These are phyloP conservation scores for Pachyramphus minor DNA, from an alignment of 2,113 vertebrate genomes.

Conservation along the genomic window DNA sequence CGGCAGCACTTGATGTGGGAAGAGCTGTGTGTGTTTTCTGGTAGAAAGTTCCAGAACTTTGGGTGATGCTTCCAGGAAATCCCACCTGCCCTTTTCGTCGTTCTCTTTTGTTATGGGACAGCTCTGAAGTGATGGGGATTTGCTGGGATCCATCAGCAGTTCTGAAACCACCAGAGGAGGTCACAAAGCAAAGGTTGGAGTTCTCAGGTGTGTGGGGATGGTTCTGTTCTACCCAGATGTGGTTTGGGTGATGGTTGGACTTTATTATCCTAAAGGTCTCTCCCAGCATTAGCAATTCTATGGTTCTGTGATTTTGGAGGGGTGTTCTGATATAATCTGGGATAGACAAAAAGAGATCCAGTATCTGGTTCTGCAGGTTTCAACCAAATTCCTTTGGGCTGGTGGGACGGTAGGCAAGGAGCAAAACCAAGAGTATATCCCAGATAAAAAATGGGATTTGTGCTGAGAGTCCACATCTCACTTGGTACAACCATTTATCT, in stretches of 20 bases:
- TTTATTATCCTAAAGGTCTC: background rate
- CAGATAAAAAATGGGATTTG: background rate
- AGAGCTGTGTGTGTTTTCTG: background rate
- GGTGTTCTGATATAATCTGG: background rate
- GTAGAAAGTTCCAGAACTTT: background rate
- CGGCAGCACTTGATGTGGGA: background rate
- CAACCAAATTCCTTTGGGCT: rapidly evolving
- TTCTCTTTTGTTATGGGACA: background rate
- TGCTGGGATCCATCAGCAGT: background rate
- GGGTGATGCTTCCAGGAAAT: background rate
- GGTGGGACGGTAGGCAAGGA: background rate
- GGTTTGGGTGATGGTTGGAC: background rate
- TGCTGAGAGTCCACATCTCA: background rate
- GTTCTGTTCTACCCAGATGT: background rate
- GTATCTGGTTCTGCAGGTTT: background rate
- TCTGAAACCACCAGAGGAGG: background rate
- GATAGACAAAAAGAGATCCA: background rate
- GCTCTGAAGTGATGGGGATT: background rate
- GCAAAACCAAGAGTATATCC: background rate
- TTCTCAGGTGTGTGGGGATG: background rate
- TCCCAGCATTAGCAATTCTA: background rate
- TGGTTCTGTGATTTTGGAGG: rapidly evolving
- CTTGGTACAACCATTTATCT: background rate
- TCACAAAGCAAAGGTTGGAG: background rate
- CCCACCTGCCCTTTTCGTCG: background rate